phyloP scores from a whole-genome alignment of 2,888 invertebrate genomes.

The Mesoligia furuncula region DNA sequence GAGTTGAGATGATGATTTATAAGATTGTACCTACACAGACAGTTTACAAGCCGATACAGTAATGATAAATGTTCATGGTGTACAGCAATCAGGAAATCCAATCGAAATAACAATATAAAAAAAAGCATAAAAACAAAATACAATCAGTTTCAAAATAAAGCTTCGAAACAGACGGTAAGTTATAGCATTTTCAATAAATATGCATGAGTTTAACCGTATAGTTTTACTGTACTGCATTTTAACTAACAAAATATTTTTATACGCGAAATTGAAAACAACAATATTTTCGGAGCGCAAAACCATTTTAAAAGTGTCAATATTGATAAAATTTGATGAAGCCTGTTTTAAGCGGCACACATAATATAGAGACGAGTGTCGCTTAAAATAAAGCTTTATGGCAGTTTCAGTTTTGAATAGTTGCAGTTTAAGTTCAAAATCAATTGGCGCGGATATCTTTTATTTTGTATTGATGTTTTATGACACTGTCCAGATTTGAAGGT shows the following conservation, averaged over 20 bases:
- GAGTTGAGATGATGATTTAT: no score
- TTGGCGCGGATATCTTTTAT: background rate
- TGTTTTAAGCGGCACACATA: background rate
- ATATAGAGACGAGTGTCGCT: background rate
- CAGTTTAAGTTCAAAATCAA: background rate
- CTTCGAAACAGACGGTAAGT: background rate
- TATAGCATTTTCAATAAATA: constrained; percentile 33
- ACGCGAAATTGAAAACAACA: constrained; percentile 48
- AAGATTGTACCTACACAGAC: background rate
- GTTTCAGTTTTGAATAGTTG: background rate
- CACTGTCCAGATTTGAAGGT: background rate
- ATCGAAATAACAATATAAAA: background rate
- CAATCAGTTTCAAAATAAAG: constrained; percentile 12
- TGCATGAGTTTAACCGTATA: constrained; percentile 29
- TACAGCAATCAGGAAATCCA: background rate
- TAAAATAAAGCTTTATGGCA: background rate
- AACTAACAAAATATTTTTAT: constrained; percentile 39
- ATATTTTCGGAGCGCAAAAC: constrained; percentile 22
- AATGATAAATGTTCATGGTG: background rate
- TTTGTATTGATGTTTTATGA: background rate
- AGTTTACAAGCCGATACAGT: background rate
- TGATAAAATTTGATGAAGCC: constrained; percentile 37
- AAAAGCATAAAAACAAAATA: constrained; percentile 4
- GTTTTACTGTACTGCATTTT: constrained; percentile 22
- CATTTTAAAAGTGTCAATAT: constrained; percentile 27